These are phyloP conservation scores for Dermochelys coriacea DNA, from an alignment of 2,797 vertebrate genomes.

Conservation along the genomic window DNA sequence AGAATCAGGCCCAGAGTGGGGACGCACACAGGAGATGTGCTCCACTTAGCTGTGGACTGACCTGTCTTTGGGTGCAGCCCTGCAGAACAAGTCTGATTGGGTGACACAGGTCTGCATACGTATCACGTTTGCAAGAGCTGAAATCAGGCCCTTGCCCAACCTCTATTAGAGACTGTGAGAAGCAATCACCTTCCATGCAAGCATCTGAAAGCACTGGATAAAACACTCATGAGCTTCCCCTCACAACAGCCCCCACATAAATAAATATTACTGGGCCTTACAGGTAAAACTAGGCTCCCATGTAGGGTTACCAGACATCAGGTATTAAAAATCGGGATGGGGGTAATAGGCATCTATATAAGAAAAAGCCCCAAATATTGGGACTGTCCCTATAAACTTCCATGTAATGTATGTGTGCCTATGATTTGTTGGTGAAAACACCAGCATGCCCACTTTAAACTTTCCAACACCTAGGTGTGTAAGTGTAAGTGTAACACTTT, in stretches of 20 bases:
- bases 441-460: fast-evolving
- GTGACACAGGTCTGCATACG: neutral
- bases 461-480: fast-evolving
- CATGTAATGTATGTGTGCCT: fast-evolving
- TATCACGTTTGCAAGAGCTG: neutral
- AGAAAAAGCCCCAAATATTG: too few species aligned
- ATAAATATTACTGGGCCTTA: neutral
- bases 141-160: conserved; percentile 67
- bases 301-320: too few species aligned
- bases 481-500: neutral
- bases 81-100: conserved; percentile 54
- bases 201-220: neutral
- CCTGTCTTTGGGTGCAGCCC: conserved; percentile 39
- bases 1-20: conserved; percentile 7
- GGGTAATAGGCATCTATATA: too few species aligned
- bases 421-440: neutral
- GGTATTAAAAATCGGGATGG: too few species aligned
- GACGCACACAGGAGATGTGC: conserved; percentile 5
- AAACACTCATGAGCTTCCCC: neutral
- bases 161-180: conserved; percentile 56
- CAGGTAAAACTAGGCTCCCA: neutral
- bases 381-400: too few species aligned
- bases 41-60: conserved; percentile 5
- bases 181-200: conserved; percentile 22
- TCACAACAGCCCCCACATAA: neutral